phyloP scores from a whole-genome alignment of 2,113 vertebrate species.

The Montifringilla adamsi region DNA sequence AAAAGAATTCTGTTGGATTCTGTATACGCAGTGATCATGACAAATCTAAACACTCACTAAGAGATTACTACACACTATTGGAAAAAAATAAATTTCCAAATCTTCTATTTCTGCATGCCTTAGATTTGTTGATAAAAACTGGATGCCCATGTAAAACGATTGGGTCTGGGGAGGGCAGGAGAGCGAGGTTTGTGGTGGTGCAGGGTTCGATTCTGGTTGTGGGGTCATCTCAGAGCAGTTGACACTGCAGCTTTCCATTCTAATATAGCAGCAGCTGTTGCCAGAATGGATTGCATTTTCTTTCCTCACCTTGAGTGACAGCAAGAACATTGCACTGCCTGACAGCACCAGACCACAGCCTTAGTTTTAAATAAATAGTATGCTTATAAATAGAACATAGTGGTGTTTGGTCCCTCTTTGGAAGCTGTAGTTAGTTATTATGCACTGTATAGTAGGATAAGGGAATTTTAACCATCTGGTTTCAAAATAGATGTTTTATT shows the following conservation, averaged over 20 bases:
- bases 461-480: background rate
- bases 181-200: background rate
- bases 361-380: background rate
- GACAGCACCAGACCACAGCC: background rate
- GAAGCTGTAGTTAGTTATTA: background rate
- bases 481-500: background rate
- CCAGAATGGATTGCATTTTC: background rate
- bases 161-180: background rate
- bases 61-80: background rate
- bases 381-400: background rate
- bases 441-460: background rate
- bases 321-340: background rate
- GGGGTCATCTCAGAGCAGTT: background rate
- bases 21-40: background rate
- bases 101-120: rapidly evolving
- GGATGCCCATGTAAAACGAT: background rate
- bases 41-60: background rate
- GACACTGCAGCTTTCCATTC: background rate
- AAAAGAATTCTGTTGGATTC: background rate
- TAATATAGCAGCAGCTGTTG: background rate
- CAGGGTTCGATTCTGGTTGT: background rate
- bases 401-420: background rate
- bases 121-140: background rate
- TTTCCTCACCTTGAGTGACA: background rate
- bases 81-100: background rate